Evolutionary conservation across 2,113 vertebrate species (phyloP).

Genomic region (Ochotona curzoniae): DNA sequence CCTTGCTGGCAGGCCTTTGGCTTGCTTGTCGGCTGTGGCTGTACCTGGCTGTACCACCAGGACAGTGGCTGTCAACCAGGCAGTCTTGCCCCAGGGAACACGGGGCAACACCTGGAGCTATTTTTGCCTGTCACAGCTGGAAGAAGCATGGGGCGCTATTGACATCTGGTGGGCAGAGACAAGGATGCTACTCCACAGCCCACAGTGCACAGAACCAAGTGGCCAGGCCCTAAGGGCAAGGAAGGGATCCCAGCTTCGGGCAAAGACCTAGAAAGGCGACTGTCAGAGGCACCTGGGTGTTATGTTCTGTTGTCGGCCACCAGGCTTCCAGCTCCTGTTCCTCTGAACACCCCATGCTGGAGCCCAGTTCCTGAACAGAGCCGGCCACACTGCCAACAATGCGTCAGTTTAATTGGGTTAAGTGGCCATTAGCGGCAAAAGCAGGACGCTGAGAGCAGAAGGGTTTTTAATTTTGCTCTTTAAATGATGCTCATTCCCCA

Average conservation of each 20-base stretch:
- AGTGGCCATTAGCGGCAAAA: constrained; percentile 65
- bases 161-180: constrained; percentile 21
- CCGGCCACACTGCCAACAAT: background rate
- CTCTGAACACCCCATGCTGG: background rate
- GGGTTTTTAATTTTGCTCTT: constrained; percentile 77
- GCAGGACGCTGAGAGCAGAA: constrained; percentile 54
- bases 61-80: background rate
- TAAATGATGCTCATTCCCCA: constrained; percentile 71
- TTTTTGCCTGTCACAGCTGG: background rate
- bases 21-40: background rate
- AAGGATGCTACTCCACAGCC: background rate
- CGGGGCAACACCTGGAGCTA: background rate
- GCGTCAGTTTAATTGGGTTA: constrained; percentile 70
- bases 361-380: background rate
- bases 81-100: background rate
- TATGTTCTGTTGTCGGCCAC: background rate
- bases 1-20: background rate
- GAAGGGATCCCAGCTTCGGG: background rate
- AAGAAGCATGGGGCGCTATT: background rate
- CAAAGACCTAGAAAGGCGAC: background rate
- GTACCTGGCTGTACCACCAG: background rate
- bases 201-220: background rate
- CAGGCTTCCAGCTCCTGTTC: background rate
- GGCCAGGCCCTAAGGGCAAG: background rate
- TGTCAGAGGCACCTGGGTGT: background rate